phyloP scores from a whole-genome alignment of 2,113 vertebrate species.

The Psilopsiagon aurifrons region DNA sequence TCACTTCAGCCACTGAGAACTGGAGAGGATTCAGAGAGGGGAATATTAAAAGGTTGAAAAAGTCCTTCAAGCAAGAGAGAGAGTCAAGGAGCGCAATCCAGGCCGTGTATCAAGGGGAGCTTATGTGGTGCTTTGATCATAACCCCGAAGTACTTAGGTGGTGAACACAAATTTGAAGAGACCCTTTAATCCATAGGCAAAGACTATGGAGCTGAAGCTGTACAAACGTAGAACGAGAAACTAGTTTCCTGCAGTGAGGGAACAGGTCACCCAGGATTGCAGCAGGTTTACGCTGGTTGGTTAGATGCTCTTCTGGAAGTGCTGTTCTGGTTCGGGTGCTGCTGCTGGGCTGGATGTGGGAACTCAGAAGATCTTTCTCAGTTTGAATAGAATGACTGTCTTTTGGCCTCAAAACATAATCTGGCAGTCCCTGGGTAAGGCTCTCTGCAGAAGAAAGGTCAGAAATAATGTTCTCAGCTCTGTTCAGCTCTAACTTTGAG shows the following conservation, averaged over 20 bases:
- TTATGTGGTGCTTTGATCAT: not conserved
- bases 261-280: too few species aligned
- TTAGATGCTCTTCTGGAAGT: not conserved
- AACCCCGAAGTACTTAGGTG: rapidly evolving
- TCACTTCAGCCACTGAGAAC: not conserved
- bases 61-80: not conserved
- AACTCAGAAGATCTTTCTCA: not conserved
- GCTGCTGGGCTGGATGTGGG: rapidly evolving
- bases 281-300: not conserved
- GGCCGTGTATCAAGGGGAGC: not conserved
- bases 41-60: not conserved
- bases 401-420: not conserved
- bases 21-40: not conserved
- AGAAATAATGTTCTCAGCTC: not conserved
- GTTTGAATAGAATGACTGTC: not conserved
- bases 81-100: not conserved
- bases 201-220: not conserved
- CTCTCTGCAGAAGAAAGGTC: not conserved
- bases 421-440: not conserved
- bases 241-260: not conserved
- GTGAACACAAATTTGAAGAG: not conserved
- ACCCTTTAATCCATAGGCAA: not conserved
- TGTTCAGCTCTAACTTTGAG: not conserved
- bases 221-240: not conserved
- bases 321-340: not conserved